Evolutionary conservation across 2,888 invertebrate species (phyloP).

Genomic region (Hofmannophila pseudospretella): DNA sequence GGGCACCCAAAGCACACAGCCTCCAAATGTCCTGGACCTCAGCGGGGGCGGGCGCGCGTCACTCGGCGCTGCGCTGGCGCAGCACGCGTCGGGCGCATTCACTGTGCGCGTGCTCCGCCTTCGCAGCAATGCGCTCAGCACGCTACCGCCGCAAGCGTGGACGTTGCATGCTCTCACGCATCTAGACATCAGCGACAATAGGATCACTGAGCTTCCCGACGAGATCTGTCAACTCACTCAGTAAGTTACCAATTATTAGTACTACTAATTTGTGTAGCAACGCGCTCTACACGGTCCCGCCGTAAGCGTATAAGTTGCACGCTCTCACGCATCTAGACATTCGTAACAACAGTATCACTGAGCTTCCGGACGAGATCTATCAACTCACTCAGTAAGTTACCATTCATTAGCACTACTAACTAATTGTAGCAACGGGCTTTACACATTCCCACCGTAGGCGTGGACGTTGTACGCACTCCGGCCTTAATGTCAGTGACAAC

Average conservation of each 20-base stretch:
- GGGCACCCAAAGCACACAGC: slow-evolving; percentile 68
- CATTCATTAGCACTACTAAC: no score
- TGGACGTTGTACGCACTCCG: slow-evolving; percentile 79
- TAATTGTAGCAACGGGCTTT: slow-evolving; percentile 76
- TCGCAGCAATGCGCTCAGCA: slow-evolving; percentile 75
- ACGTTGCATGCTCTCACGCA: slow-evolving; percentile 78
- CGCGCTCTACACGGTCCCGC: slow-evolving; percentile 78
- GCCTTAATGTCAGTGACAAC: slow-evolving; percentile 84
- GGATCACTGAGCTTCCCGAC: slow-evolving; percentile 79
- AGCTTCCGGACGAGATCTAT: slow-evolving; percentile 81
- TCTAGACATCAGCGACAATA: slow-evolving; percentile 84
- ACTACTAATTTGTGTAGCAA: no score
- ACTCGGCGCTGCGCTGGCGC: slow-evolving; percentile 47
- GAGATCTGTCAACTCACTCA: slow-evolving; percentile 77
- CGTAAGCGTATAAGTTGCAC: slow-evolving; percentile 77
- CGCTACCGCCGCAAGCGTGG: slow-evolving; percentile 79
- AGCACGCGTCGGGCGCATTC: slow-evolving; percentile 53
- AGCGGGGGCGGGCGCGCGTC: slow-evolving; percentile 58
- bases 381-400: slow-evolving; percentile 60
- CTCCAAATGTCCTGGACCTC: slow-evolving; percentile 63
- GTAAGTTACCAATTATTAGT: slow-evolving; percentile 41
- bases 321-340: slow-evolving; percentile 81
- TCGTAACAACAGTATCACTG: slow-evolving; percentile 81
- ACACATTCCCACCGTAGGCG: slow-evolving; percentile 78
- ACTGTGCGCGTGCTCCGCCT: slow-evolving; percentile 54